phyloP scores from a whole-genome alignment of 2,797 vertebrate genomes.

The Pseudomugil gertrudae region DNA sequence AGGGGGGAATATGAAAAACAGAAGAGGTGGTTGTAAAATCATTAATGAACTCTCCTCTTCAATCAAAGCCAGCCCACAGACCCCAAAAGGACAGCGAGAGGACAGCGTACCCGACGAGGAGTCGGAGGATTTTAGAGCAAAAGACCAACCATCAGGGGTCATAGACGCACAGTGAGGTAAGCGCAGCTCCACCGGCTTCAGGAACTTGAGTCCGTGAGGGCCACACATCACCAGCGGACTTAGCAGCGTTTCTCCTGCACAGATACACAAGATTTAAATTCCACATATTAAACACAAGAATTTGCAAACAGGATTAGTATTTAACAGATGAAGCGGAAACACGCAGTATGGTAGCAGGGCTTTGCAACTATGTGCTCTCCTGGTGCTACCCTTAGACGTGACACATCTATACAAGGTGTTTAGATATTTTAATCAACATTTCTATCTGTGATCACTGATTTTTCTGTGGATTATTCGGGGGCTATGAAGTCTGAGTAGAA shows the following conservation, averaged over 20 bases:
- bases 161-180: conserved; percentile 99
- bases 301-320: conserved; percentile 23
- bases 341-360: conserved; percentile 7
- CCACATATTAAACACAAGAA: conserved; percentile 24
- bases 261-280: conserved; percentile 39
- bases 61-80: conserved; percentile 74
- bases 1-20: conserved; percentile 38
- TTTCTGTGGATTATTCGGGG: not conserved
- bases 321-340: conserved; percentile 14
- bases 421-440: no score
- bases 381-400: no score
- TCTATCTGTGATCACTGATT: no score
- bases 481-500: not conserved
- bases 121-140: conserved; percentile 99
- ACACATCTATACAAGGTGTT: no score
- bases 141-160: conserved; percentile 99
- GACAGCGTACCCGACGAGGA: conserved; percentile 99
- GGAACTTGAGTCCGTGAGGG: conserved; percentile 98
- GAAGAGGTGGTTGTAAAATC: conserved; percentile 38
- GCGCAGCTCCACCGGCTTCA: conserved; percentile 99
- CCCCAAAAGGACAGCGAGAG: conserved; percentile 92
- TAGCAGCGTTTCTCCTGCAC: conserved; percentile 94
- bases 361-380: no score
- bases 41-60: conserved; percentile 41
- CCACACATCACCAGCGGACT: conserved; percentile 98